Base-by-base conservation (phyloP, 1,140 invertebrate species). In the Wasmannia auropunctata region DNA sequence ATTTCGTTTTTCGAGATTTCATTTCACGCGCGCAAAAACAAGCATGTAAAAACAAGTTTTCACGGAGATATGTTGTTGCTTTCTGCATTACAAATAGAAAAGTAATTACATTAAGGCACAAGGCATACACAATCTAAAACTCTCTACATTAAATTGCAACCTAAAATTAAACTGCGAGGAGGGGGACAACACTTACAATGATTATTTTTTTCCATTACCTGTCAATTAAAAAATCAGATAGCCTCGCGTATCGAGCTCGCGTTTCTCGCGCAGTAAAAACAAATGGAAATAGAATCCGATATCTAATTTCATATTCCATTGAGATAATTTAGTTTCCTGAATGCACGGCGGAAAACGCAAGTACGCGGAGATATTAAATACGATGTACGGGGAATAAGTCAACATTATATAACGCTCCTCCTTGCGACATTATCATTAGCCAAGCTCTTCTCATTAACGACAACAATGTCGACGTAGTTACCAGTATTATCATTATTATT, bases 341-440 rank as follows among this genome's bases (percentile, higher is more conserved):
- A 56, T 40, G 49, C n/a, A 40, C 60, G 51, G 51, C 67, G 67
- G 54, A 72, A 83, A 83, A 58, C 31, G 34, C n/a, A 83, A 28
- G 19, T 70, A 72, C 51, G 76, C 46, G 65, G 6, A 70, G 56
- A 19, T 60, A 85, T 62, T 85, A 75, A 62, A 63, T 28, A 77
- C 28, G 58, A 85, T 77, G 77, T 85, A 49, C 58, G 81, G 58
- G 56, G 60, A 85, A 85, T 85, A 85, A 85, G 72, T 85, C 81
- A 85, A 85, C 72, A 77, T 75, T 85, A 76, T 77, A 62, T 85
- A 77, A 76, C 43, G 58, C 74, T 85, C 46, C 81, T 85, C 58
- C 81, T 85, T 67, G 69, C 81, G 72, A 75, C 69, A 85, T 85
- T 85, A 85, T 85, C 81, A 85, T 85, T 77, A 85, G 81, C 81